Conservation (phyloP, 1,140 invertebrate genomes). For the Nixonia krombeini region DNA sequence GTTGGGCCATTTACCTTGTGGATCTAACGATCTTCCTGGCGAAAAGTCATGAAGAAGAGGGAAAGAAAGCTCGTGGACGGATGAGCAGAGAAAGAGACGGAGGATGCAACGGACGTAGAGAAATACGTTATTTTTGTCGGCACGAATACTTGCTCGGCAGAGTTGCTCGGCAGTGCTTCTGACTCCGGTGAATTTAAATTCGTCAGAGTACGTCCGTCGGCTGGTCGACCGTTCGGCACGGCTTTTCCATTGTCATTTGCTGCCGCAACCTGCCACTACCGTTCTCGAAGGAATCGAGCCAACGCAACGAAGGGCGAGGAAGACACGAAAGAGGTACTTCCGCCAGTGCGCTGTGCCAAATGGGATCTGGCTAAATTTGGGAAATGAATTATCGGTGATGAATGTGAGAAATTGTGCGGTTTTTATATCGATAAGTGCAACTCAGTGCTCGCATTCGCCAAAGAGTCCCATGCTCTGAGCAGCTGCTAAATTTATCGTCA, state of each 20-base stretch:
- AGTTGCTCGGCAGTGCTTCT: constrained; percentile 49
- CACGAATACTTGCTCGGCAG: constrained; percentile 62
- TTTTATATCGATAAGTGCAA: constrained; percentile 6
- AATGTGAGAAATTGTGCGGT: constrained; percentile 1
- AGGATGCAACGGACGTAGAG: constrained; percentile 50
- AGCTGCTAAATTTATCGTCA: constrained; percentile 34
- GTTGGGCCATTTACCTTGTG: constrained; percentile 10
- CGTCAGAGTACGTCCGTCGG: constrained; percentile 53
- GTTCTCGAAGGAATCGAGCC: constrained; percentile 19
- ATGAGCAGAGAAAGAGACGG: constrained; percentile 41
- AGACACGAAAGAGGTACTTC: neutral
- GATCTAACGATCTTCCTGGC: constrained; percentile 9
- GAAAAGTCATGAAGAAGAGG: constrained; percentile 17
- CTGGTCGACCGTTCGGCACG: constrained; percentile 54
- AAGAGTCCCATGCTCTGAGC: neutral
- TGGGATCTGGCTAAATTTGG: neutral
- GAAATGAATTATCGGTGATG: neutral
- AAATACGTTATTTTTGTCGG: constrained; percentile 71
- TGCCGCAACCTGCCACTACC: constrained; percentile 36
- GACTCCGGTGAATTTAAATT: constrained; percentile 56
- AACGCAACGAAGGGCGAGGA: constrained; percentile 25
- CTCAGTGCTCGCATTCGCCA: neutral
- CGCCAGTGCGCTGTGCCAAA: neutral
- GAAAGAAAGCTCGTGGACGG: constrained; percentile 16
- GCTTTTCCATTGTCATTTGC: constrained; percentile 53